Evolutionary conservation across 1,140 invertebrate species (phyloP), one percentile per base, ranked within the genome.

Genomic region (Mactra quadrangularis): DNA sequence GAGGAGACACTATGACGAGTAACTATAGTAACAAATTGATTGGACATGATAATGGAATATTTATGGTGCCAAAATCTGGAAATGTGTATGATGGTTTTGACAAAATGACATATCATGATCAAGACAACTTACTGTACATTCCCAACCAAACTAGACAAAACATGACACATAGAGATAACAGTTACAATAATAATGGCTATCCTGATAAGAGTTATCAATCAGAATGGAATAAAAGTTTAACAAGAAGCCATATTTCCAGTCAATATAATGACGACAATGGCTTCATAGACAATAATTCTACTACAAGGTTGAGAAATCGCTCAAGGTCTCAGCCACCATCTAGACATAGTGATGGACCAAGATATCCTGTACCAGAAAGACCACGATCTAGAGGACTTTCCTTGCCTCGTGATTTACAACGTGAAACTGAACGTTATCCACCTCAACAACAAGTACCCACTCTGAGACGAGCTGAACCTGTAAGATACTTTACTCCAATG

Each of bases 1-100:
- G 89, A 90, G 85, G 76, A 90, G 86, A 45, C 85, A 85, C 66
- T 90, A 83, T 88, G 74, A 77, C 74, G 74, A 33, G 66, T 79
- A 29, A 74, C 29, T 25, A 50, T 62, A 76, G 72, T 27, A 50
- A 41, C 72, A 60, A 27, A 47, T 35, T 50, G 59, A 27, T 45
- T 3, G 68, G 81, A 60, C 25, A 78, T 71, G 79, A 82, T 35
- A 75, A 60, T 25, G 76, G 79, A 13, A 75, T 89, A 35, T 89
- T 88, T 71, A 81, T 89, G 60, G 72, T 88, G 71, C 89, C 89
- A 52, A 84, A 82, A 22, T 79, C 86, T 41, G 82, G 55, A n/a
- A 41, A 41, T 41, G 38, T 41, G 38, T 41, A 7, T 6, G 29
- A 62, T 50, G 41, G 68, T 72, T 76, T 77, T 50, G 76, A 22